These are phyloP conservation scores for Drosophila neotestacea DNA, from an alignment of 2,888 invertebrate genomes.

Conservation along the genomic window DNA sequence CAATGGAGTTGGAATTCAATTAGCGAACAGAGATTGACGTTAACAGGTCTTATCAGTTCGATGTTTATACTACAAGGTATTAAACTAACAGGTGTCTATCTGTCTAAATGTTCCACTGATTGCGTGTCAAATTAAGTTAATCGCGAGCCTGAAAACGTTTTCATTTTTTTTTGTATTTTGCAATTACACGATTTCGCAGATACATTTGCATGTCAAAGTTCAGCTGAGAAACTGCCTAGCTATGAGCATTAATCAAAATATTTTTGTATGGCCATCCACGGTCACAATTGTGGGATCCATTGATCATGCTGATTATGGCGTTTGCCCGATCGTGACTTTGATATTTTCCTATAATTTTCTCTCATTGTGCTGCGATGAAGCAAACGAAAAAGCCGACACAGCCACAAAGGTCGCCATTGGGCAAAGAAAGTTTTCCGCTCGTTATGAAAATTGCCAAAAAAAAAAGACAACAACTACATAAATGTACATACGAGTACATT, in stretches of 20 bases:
- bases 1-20: slow-evolving; percentile 55
- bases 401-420: slow-evolving; percentile 43
- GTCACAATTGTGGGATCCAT: slow-evolving; percentile 52
- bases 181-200: slow-evolving; percentile 37
- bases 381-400: slow-evolving; percentile 37
- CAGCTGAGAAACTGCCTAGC: slow-evolving; percentile 45
- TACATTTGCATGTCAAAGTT: slow-evolving; percentile 63
- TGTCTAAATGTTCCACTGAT: slow-evolving; percentile 13
- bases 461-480: background rate
- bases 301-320: slow-evolving; percentile 72
- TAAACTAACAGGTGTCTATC: slow-evolving; percentile 34
- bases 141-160: slow-evolving; percentile 15
- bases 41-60: slow-evolving; percentile 56
- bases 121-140: slow-evolving; percentile 11
- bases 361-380: slow-evolving; percentile 47
- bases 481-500: background rate
- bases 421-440: slow-evolving; percentile 66
- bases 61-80: slow-evolving; percentile 27
- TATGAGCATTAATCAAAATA: slow-evolving; percentile 66
- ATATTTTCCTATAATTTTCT: slow-evolving; percentile 73
- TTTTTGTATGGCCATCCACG: slow-evolving; percentile 42
- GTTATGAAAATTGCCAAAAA: slow-evolving; percentile 49
- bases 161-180: slow-evolving; percentile 3
- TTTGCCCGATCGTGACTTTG: slow-evolving; percentile 71
- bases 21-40: slow-evolving; percentile 45